phyloP scores from a whole-genome alignment of 2,113 vertebrate genomes.

The Tapirus terrestris region DNA sequence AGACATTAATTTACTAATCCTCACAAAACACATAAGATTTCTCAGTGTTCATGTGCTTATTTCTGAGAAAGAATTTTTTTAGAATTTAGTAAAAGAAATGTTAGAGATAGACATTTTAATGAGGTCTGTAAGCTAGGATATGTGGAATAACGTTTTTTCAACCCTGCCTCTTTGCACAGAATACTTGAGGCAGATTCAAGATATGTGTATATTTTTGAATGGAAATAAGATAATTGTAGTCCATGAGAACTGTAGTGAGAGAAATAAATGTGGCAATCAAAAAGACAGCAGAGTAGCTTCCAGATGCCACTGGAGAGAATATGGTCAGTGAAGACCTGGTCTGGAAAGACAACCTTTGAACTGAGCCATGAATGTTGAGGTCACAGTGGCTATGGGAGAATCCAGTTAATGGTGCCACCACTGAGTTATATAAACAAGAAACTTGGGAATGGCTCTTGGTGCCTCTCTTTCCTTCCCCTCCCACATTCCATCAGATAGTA shows the following conservation, averaged over 20 bases:
- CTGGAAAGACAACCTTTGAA: neutral
- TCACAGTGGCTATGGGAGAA: neutral
- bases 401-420: neutral
- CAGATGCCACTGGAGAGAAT: neutral
- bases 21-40: neutral
- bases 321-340: neutral
- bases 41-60: neutral
- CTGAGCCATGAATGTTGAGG: neutral
- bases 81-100: conserved; percentile 1
- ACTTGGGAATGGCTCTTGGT: neutral
- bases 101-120: neutral
- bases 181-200: neutral
- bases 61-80: conserved; percentile 4
- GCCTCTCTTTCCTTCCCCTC: neutral
- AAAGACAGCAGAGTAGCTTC: neutral
- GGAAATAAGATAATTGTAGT: neutral
- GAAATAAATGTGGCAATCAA: neutral
- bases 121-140: neutral
- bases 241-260: neutral
- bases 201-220: neutral
- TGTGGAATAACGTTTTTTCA: neutral
- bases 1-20: conserved; percentile 36
- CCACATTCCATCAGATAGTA: accelerated
- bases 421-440: neutral
- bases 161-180: neutral